Evolutionary conservation across 37 sponge, comb jelly and placozoan species (phyloP).

Genomic region (Crambe crambe): DNA sequence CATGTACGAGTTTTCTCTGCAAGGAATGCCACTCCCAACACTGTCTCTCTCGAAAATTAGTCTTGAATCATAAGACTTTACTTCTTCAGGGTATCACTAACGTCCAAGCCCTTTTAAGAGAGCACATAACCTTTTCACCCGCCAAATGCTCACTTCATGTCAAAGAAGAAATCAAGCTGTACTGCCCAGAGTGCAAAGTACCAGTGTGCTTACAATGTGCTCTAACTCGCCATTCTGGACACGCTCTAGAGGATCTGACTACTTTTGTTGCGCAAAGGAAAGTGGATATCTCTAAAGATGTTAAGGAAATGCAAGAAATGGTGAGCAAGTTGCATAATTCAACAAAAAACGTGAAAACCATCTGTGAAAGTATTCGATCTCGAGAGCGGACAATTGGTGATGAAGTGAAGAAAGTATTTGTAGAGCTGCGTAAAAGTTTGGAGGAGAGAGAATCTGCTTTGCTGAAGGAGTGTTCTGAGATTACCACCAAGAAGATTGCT

Average conservation of each 20-base stretch:
- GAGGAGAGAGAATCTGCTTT: slow-evolving; percentile 3
- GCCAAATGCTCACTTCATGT: neutral
- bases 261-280: neutral
- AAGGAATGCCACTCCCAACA: slow-evolving; percentile 14
- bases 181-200: slow-evolving; percentile 3
- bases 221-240: neutral
- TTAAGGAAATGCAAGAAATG: neutral
- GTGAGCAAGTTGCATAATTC: neutral
- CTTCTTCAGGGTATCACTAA: neutral
- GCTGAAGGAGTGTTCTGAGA: neutral
- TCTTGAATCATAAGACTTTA: neutral
- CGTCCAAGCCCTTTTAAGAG: neutral
- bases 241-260: slow-evolving; percentile 4
- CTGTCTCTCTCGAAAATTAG: neutral
- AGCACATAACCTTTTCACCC: neutral
- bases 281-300: neutral
- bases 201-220: slow-evolving; percentile 15
- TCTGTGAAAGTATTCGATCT: neutral
- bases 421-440: neutral
- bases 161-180: neutral
- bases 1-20: slow-evolving; percentile 18
- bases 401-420: neutral
- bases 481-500: neutral
- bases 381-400: neutral
- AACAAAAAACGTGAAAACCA: neutral